These are phyloP conservation scores for Enteromius thamalakanensis DNA, from an alignment of 2,797 vertebrate genomes.

Conservation along the genomic window DNA sequence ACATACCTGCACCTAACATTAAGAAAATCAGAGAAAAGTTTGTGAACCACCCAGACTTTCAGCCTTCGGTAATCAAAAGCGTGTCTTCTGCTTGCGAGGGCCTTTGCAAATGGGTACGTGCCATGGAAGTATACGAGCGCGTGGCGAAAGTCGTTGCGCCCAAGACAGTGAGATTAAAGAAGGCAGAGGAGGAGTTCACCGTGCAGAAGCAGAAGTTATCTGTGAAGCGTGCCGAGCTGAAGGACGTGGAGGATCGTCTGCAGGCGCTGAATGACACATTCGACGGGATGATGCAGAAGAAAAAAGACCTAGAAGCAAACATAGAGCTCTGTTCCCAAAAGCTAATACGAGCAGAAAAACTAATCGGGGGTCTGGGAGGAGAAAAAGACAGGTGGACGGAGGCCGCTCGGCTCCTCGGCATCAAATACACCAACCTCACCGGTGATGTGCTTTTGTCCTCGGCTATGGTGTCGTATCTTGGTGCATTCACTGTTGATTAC, in stretches of 20 bases:
- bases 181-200: slow-evolving; percentile 79
- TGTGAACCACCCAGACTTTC: slow-evolving; percentile 87
- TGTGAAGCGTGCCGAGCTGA: slow-evolving; percentile 85
- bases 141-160: slow-evolving; percentile 91
- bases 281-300: slow-evolving; percentile 83
- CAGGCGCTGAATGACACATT: slow-evolving; percentile 84
- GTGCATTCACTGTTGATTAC: slow-evolving; percentile 91
- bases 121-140: slow-evolving; percentile 90
- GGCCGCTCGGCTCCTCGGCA: slow-evolving; percentile 79
- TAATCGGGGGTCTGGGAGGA: slow-evolving; percentile 92
- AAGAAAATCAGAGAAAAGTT: slow-evolving; percentile 91
- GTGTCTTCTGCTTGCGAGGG: slow-evolving; percentile 94
- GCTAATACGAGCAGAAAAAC: slow-evolving; percentile 85
- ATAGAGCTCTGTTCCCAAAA: slow-evolving; percentile 91
- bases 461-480: slow-evolving; percentile 88
- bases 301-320: slow-evolving; percentile 83
- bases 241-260: slow-evolving; percentile 84
- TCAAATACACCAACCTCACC: slow-evolving; percentile 84
- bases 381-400: slow-evolving; percentile 95
- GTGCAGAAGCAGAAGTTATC: slow-evolving; percentile 83
- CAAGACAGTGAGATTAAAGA: slow-evolving; percentile 81
- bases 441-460: slow-evolving; percentile 92
- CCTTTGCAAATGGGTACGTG: slow-evolving; percentile 93
- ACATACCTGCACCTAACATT: slow-evolving; percentile 82
- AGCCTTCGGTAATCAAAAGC: slow-evolving; percentile 87